Percentiles rank a stretch among this genome's conserved stretches.
Evolutionary conservation across 2,888 invertebrate species (phyloP).

Genomic region (Gymnosoma rotundatum): DNA sequence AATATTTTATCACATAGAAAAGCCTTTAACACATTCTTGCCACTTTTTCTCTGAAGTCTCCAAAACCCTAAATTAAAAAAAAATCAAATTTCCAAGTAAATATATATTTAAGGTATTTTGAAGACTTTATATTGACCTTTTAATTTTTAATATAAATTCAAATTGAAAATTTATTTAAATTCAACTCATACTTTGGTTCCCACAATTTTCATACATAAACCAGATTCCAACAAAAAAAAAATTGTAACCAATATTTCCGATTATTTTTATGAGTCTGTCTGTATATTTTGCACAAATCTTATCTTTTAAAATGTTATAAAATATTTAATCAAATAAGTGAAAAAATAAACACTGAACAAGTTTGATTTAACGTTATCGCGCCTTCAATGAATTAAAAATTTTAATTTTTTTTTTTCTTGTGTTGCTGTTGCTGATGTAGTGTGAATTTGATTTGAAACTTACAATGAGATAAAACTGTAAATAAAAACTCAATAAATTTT

Average conservation of each 20-base stretch:
- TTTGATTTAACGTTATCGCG: slow-evolving; percentile 56
- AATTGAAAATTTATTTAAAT: neutral
- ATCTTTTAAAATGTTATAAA: slow-evolving; percentile 44
- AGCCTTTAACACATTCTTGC: too few relatives aligned
- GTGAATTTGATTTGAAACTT: slow-evolving; percentile 40
- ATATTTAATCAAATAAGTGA: slow-evolving; percentile 50
- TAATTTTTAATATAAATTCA: too few relatives aligned
- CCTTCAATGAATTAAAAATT: slow-evolving; percentile 50
- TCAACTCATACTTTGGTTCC: slow-evolving; percentile 9
- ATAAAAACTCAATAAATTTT: slow-evolving; percentile 19
- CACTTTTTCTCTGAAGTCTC: too few relatives aligned
- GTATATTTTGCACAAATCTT: slow-evolving; percentile 47
- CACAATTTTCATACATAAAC: neutral
- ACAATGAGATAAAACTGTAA: slow-evolving; percentile 34
- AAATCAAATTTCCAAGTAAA: too few relatives aligned
- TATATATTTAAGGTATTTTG: too few relatives aligned
- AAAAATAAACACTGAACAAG: slow-evolving; percentile 22
- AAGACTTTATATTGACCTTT: too few relatives aligned
- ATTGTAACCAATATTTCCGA: neutral
- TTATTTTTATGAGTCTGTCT: slow-evolving; percentile 1
- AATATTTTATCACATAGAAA: too few relatives aligned
- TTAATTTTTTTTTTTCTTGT: neutral
- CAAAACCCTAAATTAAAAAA: too few relatives aligned
- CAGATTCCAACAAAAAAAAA: neutral
- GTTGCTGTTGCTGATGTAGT: neutral